A percentile compares a stretch with the other conserved stretches of the same genome.
phyloP scores from a whole-genome alignment of 1,140 invertebrate species.

The Euura lappo region DNA sequence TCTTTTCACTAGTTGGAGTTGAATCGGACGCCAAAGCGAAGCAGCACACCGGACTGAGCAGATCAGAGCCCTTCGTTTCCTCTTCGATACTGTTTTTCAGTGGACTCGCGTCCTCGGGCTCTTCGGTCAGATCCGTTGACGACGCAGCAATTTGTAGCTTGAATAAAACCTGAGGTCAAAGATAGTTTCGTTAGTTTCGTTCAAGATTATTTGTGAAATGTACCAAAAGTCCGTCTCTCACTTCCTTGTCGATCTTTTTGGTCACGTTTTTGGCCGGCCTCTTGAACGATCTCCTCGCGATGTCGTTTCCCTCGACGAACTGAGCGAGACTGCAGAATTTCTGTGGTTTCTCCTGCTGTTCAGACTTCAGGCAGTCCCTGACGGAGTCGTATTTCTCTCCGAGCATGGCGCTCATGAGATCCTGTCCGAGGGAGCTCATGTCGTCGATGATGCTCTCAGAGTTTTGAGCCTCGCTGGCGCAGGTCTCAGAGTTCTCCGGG shows the following conservation, averaged over 20 bases:
- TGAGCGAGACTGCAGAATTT: conserved; percentile 77
- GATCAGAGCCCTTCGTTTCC: conserved; percentile 34
- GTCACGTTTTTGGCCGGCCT: conserved; percentile 38
- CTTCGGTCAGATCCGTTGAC: background rate
- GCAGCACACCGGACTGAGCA: conserved; percentile 47
- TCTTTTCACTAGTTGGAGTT: conserved; percentile 37
- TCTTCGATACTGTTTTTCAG: conserved; percentile 9
- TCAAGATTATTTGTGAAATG: background rate
- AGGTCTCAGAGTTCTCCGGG: conserved; percentile 77
- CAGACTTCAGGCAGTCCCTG: conserved; percentile 47
- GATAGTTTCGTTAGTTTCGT: background rate
- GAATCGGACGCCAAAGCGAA: conserved; percentile 43
- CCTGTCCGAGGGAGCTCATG: conserved; percentile 74
- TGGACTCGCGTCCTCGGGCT: background rate
- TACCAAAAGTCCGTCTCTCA: background rate
- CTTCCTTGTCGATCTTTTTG: conserved; percentile 27
- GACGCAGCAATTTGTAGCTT: conserved; percentile 8
- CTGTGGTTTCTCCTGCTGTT: conserved; percentile 58
- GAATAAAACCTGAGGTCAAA: background rate
- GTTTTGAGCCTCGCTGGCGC: conserved; percentile 70
- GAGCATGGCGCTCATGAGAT: conserved; percentile 67
- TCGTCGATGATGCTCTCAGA: conserved; percentile 79
- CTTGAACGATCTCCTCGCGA: conserved; percentile 77
- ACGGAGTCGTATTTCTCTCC: conserved; percentile 60
- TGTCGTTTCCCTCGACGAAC: conserved; percentile 81